Evolutionary conservation across 2,113 vertebrate species (phyloP).

Genomic region (Panthera leo): DNA sequence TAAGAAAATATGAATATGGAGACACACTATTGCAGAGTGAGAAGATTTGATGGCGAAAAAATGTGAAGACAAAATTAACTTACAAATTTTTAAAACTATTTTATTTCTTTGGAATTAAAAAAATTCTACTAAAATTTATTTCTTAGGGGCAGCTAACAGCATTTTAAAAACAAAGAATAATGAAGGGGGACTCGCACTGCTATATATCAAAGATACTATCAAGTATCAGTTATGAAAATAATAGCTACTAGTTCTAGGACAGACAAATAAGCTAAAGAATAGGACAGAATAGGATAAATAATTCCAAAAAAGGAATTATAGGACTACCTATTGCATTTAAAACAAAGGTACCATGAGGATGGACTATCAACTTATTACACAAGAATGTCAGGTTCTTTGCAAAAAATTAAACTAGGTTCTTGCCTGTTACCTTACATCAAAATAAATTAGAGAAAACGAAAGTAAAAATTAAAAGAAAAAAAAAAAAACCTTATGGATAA

Average conservation of each 20-base stretch:
- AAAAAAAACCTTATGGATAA: neutral
- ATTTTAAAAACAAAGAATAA: slow-evolving; percentile 30
- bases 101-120: neutral
- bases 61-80: neutral
- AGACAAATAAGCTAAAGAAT: neutral
- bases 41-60: neutral
- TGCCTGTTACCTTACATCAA: neutral
- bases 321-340: neutral
- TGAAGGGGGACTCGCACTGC: neutral
- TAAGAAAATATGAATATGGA: neutral
- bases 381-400: neutral
- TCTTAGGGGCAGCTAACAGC: neutral
- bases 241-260: neutral
- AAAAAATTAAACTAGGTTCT: neutral
- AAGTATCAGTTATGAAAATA: neutral
- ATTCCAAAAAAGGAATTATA: slow-evolving; percentile 33
- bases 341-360: neutral
- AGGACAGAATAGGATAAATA: neutral
- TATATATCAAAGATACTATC: neutral
- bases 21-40: neutral
- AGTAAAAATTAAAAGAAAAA: neutral
- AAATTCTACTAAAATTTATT: neutral
- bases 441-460: slow-evolving; percentile 1
- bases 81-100: neutral
- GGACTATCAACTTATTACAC: neutral